Percentiles rank a stretch among this genome's conserved stretches.
Evolutionary conservation across 1,140 invertebrate genomes (phyloP).

Genomic region (Hyles vespertilio): DNA sequence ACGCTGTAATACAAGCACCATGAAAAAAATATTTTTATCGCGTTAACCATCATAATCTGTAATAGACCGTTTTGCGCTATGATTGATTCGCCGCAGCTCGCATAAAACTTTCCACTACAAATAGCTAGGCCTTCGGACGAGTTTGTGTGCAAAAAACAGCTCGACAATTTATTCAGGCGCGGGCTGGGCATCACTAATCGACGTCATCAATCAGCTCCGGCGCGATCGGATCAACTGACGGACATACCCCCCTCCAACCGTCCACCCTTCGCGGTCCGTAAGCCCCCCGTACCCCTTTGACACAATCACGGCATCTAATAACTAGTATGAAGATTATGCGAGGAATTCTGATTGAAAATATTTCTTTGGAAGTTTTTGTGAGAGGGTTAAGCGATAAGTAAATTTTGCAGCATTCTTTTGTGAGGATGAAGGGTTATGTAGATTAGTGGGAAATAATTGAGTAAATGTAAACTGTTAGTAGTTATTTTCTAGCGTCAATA

Average conservation of each 20-base stretch:
- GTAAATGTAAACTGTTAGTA: too few relatives aligned
- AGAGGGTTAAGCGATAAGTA: too few relatives aligned
- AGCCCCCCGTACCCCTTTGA: constrained; percentile 10
- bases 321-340: background rate
- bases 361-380: too few relatives aligned
- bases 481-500: too few relatives aligned
- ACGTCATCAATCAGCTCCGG: constrained; percentile 65
- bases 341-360: too few relatives aligned
- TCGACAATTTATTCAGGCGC: constrained; percentile 65
- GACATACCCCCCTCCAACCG: constrained; percentile 29
- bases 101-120: background rate
- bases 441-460: too few relatives aligned
- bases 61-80: background rate
- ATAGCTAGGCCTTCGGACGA: too few relatives aligned
- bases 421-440: too few relatives aligned
- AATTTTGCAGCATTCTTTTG: too few relatives aligned
- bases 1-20: too few relatives aligned
- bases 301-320: constrained; percentile 7
- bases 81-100: background rate
- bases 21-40: too few relatives aligned
- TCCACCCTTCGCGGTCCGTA: background rate
- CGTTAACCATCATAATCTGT: too few relatives aligned
- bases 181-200: constrained; percentile 69
- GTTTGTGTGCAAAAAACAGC: constrained; percentile 43
- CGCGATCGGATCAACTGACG: constrained; percentile 68